phyloP scores from a whole-genome alignment of 1,140 invertebrate genomes.

The Bombus affinis region DNA sequence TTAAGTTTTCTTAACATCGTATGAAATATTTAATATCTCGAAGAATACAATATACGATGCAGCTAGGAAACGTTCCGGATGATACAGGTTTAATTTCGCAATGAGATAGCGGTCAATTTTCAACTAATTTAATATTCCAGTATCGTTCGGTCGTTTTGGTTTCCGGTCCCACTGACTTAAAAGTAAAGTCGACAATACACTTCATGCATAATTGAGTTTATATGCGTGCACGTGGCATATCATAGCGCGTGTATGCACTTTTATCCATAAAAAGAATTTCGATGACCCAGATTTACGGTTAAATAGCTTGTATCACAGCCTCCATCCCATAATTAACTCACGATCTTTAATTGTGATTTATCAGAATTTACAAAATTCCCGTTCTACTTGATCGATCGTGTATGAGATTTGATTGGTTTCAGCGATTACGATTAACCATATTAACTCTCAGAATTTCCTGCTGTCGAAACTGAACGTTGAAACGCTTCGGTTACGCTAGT shows the following conservation, averaged over 20 bases:
- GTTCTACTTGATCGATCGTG: background rate
- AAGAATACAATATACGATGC: background rate
- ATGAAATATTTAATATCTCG: background rate
- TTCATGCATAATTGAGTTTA: constrained; percentile 3
- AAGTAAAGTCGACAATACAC: constrained; percentile 31
- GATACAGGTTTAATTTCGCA: constrained; percentile 23
- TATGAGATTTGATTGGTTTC: constrained; percentile 15
- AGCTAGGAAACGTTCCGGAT: background rate
- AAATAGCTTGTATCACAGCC: background rate
- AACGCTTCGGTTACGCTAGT: background rate
- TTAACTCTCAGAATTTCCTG: background rate
- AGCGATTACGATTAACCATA: constrained; percentile 1
- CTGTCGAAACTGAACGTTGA: background rate
- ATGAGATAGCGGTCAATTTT: constrained; percentile 13
- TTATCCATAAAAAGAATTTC: background rate
- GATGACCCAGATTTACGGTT: constrained; percentile 13
- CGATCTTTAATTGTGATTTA: constrained; percentile 26
- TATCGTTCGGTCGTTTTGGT: background rate
- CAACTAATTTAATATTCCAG: constrained; percentile 18
- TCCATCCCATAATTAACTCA: background rate
- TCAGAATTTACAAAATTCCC: background rate
- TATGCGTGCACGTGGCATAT: background rate
- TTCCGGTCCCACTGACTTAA: constrained; percentile 36
- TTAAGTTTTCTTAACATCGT: background rate
- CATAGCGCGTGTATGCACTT: background rate